phyloP scores from a whole-genome alignment of 2,797 vertebrate genomes.

The Allobates femoralis region DNA sequence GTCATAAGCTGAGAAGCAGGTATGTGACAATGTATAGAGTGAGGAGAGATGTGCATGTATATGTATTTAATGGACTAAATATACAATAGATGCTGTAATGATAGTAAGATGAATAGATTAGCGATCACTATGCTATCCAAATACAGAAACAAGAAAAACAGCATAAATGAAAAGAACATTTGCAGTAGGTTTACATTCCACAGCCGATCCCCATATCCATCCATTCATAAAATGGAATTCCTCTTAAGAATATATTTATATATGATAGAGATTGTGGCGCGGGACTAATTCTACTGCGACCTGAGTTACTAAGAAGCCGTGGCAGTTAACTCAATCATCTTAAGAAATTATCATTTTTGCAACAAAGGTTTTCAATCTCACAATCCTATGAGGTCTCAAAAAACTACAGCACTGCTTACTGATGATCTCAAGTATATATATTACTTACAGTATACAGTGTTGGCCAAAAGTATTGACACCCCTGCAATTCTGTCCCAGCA shows the following conservation, averaged over 20 bases:
- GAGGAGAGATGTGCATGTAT: too few species aligned
- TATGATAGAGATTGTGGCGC: neutral
- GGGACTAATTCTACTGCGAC: neutral
- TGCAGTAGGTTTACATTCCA: neutral
- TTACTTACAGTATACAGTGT: too few species aligned
- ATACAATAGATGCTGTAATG: neutral
- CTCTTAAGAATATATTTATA: neutral
- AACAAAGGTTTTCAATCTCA: neutral
- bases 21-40: too few species aligned
- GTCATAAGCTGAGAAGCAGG: too few species aligned
- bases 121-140: neutral
- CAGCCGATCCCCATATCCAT: neutral
- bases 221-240: neutral
- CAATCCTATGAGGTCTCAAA: neutral
- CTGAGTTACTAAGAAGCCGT: neutral
- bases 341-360: neutral
- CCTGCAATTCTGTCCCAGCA: too few species aligned
- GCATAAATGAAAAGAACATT: neutral
- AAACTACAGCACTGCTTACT: too few species aligned
- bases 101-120: neutral
- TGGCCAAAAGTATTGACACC: too few species aligned
- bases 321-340: neutral
- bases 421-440: neutral
- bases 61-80: neutral
- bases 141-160: neutral